These are phyloP conservation scores for Silvanus unidentatus DNA, from an alignment of 2,888 invertebrate genomes.

Conservation along the genomic window DNA sequence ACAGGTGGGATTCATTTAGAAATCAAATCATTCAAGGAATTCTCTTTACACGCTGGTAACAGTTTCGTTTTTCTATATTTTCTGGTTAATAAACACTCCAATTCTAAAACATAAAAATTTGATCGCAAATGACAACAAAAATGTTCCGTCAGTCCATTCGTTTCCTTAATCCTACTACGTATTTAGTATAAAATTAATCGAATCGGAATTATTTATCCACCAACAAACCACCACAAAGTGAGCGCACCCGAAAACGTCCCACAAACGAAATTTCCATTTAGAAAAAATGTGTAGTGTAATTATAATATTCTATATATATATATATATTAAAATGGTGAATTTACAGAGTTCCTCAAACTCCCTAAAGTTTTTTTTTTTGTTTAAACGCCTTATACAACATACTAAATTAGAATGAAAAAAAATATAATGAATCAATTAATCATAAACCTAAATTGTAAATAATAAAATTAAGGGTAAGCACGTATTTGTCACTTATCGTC, in stretches of 20 bases:
- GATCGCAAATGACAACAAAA: not conserved
- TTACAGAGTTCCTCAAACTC: too few species aligned
- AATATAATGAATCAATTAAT: constrained; percentile 19
- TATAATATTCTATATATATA: too few species aligned
- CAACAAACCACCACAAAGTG: constrained; percentile 23
- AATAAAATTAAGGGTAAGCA: constrained; percentile 30
- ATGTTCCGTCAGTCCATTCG: not conserved
- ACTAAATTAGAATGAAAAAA: too few species aligned
- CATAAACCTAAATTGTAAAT: constrained; percentile 30
- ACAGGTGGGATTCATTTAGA: not conserved
- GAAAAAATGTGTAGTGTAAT: too few species aligned
- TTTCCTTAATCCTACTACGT: constrained; percentile 6
- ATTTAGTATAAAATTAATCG: constrained; percentile 1
- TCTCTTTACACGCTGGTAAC: constrained; percentile 27
- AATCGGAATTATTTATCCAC: constrained; percentile 25
- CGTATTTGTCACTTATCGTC: constrained; percentile 51
- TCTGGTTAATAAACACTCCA: constrained; percentile 22
- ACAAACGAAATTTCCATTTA: too few species aligned
- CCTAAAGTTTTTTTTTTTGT: too few species aligned
- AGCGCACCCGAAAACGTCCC: not conserved
- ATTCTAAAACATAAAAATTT: not conserved
- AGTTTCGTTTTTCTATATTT: constrained; percentile 36
- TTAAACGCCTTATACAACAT: too few species aligned
- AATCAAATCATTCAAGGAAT: constrained; percentile 23
- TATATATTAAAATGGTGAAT: too few species aligned